phyloP scores from a whole-genome alignment of 1,140 invertebrate genomes.

The Doryteuthis pealeii region DNA sequence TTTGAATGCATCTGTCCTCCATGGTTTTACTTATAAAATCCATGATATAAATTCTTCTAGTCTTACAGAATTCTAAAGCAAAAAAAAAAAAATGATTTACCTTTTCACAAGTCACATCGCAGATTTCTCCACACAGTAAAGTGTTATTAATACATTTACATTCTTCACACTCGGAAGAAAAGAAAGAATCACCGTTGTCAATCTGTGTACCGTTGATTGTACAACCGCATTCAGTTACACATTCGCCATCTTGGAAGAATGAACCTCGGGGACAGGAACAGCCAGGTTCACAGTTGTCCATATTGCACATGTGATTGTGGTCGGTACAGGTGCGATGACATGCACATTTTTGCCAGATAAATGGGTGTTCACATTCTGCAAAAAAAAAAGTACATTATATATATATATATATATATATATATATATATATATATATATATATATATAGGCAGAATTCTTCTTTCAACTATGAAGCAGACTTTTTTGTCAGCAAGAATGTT shows the following conservation, averaged over 20 bases:
- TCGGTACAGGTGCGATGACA: neutral
- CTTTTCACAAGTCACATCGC: neutral
- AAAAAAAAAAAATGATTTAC: too few species aligned
- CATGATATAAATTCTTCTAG: too few species aligned
- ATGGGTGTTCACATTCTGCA: neutral
- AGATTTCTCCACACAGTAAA: neutral
- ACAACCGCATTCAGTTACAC: neutral
- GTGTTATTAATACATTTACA: neutral
- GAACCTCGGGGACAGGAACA: neutral
- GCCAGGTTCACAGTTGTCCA: neutral
- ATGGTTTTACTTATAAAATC: too few species aligned
- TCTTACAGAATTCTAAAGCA: too few species aligned
- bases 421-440: too few species aligned
- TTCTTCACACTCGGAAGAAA: neutral
- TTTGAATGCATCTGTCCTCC: too few species aligned
- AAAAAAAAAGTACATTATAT: neutral
- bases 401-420: too few species aligned
- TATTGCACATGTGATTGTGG: neutral
- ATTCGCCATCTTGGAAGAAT: conserved; percentile 2
- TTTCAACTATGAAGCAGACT: too few species aligned
- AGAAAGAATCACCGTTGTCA: too few species aligned
- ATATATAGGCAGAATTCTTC: too few species aligned
- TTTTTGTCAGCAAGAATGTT: too few species aligned
- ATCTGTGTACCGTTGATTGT: neutral
- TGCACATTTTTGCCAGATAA: neutral